These are phyloP conservation scores for Falco concolor DNA, from an alignment of 2,797 vertebrate genomes.

Conservation along the genomic window DNA sequence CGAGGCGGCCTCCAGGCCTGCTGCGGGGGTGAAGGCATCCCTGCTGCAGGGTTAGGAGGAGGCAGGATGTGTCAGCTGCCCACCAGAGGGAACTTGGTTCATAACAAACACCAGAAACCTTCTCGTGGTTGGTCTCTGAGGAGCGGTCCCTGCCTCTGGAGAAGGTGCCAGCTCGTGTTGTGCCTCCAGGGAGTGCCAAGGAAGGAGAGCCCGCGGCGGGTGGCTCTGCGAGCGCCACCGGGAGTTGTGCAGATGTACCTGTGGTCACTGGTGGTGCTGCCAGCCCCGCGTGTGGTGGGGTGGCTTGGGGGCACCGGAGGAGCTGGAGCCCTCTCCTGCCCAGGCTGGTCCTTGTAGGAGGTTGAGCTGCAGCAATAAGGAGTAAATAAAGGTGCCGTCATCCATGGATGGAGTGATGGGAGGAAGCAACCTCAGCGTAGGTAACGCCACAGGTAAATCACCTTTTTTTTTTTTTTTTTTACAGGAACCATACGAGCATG, in stretches of 20 bases:
- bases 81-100: neutral
- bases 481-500: fast-evolving
- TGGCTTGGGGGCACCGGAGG: neutral
- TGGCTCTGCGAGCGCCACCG: neutral
- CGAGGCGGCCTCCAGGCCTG: too few relatives aligned
- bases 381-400: neutral
- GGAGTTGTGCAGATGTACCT: neutral
- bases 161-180: neutral
- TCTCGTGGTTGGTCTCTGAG: fast-evolving
- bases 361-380: neutral
- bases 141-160: neutral
- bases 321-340: neutral
- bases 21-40: neutral
- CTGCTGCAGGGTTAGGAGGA: too few relatives aligned
- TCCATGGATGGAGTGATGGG: fast-evolving
- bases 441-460: fast-evolving
- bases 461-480: too few relatives aligned
- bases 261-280: neutral
- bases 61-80: neutral
- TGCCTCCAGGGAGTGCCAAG: too few relatives aligned
- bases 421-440: neutral
- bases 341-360: neutral
- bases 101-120: neutral
- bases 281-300: fast-evolving
- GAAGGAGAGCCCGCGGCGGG: neutral